Percentiles rank a stretch among this genome's conserved stretches.
phyloP scores from a whole-genome alignment of 2,888 invertebrate genomes.

The Sipha maydis region DNA sequence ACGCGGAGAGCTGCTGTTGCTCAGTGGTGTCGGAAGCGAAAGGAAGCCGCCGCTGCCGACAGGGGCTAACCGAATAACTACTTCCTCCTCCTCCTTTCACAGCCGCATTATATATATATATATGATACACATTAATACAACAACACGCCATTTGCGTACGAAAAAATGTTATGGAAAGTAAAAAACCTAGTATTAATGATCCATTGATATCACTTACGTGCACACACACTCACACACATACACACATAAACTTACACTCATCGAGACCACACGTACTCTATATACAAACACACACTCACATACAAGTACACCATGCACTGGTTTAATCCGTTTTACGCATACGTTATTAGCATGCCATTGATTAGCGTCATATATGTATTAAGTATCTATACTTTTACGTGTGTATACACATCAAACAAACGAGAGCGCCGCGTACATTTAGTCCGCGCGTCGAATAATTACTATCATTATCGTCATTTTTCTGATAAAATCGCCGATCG shows the following conservation, averaged over 20 bases:
- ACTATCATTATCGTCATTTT: slow-evolving; percentile 37
- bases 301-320: background rate
- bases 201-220: slow-evolving; percentile 23
- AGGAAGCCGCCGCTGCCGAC: slow-evolving; percentile 41
- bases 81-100: slow-evolving; percentile 11
- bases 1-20: background rate
- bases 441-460: background rate
- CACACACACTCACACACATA: background rate
- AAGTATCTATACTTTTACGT: background rate
- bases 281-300: background rate
- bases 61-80: slow-evolving; percentile 44
- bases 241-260: background rate
- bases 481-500: slow-evolving; percentile 6
- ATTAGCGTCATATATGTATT: slow-evolving; percentile 8
- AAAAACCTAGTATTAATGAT: slow-evolving; percentile 45
- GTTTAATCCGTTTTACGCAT: slow-evolving; percentile 7
- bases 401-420: slow-evolving; percentile 31
- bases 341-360: slow-evolving; percentile 38
- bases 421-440: background rate
- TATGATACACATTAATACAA: background rate
- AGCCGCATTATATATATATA: background rate
- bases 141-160: slow-evolving; percentile 23
- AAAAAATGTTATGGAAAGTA: slow-evolving; percentile 44
- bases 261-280: slow-evolving; percentile 34
- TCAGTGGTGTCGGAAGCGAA: slow-evolving; percentile 46